Base-by-base conservation (phyloP, 2,797 vertebrate genomes). In the Anguilla anguilla region DNA sequence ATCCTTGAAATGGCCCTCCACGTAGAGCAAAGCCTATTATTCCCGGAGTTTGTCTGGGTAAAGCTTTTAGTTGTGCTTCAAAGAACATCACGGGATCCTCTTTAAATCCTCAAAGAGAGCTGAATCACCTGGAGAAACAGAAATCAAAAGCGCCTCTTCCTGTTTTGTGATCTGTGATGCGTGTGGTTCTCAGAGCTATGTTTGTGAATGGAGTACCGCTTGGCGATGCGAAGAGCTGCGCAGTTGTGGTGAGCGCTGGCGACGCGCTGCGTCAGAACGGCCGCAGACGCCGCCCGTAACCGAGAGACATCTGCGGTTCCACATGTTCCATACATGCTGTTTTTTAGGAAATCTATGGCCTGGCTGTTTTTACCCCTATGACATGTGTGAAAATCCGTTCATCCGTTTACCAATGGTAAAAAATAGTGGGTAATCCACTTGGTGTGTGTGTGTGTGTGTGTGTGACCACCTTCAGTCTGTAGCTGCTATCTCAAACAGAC, bases 21-120 rank as follows among this genome's bases (percentile, higher is more conserved):
- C 39, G 55, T 31, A 31, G 82, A 83, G 82, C 28, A 83, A 83
- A 83, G 82, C 25, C 82, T 83, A 55, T 83, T 83, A 83, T 83
- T 83, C 51, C 49, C 49, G 17, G 82, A 83, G 82, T 55, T 53
- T 83, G 82, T 55, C 82, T 83, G 82, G 25, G 49, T 28, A 55
- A 83, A 55, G 82, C 82, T 31, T 83, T 83, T 57, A 53, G 51
- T 3, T 55, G 82, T 28, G 82, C 82, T 83, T 83, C 82, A 83
- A 83, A 83, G 82, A 13, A 83, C 49, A 55, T 31, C 49, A 28
- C 25, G 49, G 31, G 82, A 83, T 83, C 82, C 82, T 83, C 82
- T 83, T 35, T 55, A 83, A 83, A 57, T 83, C 82, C 82, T 83
- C 82, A 83, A 83, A 83, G 82, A 28, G 51, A 28, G 51, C 7